These are phyloP conservation scores for Megaceryle alcyon DNA, from an alignment of 2,797 vertebrate genomes.

Conservation along the genomic window DNA sequence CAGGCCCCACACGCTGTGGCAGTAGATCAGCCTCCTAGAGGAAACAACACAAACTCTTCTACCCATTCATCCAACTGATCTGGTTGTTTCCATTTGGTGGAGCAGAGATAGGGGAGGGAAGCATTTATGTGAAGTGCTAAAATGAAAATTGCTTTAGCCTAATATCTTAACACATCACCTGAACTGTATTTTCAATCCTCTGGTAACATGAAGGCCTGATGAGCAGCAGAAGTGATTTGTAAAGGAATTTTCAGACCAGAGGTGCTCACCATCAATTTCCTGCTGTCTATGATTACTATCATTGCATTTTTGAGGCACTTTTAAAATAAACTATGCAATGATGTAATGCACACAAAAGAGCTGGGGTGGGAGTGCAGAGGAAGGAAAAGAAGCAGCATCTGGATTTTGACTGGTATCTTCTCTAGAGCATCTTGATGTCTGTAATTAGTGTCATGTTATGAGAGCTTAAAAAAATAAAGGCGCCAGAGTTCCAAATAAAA, in stretches of 20 bases:
- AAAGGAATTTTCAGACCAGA: constrained; percentile 82
- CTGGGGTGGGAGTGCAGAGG: constrained; percentile 56
- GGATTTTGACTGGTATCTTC: constrained; percentile 83
- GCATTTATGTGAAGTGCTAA: neutral
- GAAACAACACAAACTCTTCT: neutral
- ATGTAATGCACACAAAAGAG: constrained; percentile 86
- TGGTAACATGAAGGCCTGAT: constrained; percentile 84
- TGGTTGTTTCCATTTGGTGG: neutral
- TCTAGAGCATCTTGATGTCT: constrained; percentile 94
- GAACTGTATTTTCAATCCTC: constrained; percentile 64
- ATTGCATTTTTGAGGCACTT: constrained; percentile 91
- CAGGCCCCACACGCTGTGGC: fast-evolving
- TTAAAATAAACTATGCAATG: constrained; percentile 90
- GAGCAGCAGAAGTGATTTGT: constrained; percentile 80
- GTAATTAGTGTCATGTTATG: constrained; percentile 96
- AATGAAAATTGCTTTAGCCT: constrained; percentile 61
- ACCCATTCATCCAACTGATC: neutral
- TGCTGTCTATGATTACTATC: constrained; percentile 87
- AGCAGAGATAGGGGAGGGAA: neutral
- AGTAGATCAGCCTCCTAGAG: neutral
- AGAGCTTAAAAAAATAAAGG: constrained; percentile 94
- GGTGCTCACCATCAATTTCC: constrained; percentile 78
- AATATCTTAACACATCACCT: constrained; percentile 54
- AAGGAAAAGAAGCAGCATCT: constrained; percentile 85
- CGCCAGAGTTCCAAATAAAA: constrained; percentile 97